Percentiles rank a stretch among this genome's conserved stretches.
Evolutionary conservation across 1,140 invertebrate genomes (phyloP).

Genomic region (Leptinotarsa lineolata): DNA sequence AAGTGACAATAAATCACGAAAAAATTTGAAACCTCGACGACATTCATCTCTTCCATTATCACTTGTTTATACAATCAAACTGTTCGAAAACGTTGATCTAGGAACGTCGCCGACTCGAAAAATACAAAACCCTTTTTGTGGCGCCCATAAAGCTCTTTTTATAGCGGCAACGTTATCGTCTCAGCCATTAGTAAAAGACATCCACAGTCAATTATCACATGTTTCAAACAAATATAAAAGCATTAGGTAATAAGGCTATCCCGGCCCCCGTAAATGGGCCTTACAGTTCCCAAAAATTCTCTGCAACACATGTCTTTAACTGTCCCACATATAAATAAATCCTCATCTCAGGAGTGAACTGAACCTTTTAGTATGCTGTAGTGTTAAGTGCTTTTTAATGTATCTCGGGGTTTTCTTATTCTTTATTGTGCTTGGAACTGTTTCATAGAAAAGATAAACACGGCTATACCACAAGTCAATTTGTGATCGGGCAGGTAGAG

Average conservation of each 20-base stretch:
- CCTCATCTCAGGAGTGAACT: slow-evolving; percentile 23
- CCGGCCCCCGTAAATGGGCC: slow-evolving; percentile 24
- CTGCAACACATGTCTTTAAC: slow-evolving; percentile 24
- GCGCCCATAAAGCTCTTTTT: slow-evolving; percentile 16
- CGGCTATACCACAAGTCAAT: not conserved
- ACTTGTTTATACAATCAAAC: not conserved
- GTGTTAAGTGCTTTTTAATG: slow-evolving; percentile 44
- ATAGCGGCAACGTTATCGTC: slow-evolving; percentile 7
- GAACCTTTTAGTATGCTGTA: slow-evolving; percentile 43
- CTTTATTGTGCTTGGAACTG: slow-evolving; percentile 35
- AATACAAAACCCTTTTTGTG: slow-evolving; percentile 7
- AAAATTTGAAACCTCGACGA: not conserved
- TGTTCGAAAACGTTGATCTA: not conserved
- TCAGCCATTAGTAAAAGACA: slow-evolving; percentile 24
- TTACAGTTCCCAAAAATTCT: slow-evolving; percentile 28
- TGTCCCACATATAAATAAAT: slow-evolving; percentile 26
- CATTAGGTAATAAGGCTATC: slow-evolving; percentile 24
- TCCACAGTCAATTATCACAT: slow-evolving; percentile 31
- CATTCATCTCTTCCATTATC: not conserved
- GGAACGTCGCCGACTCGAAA: not conserved
- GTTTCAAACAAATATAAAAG: slow-evolving; percentile 31
- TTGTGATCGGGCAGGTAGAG: slow-evolving; percentile 1
- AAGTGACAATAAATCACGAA: too few relatives aligned
- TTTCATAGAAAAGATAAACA: slow-evolving; percentile 37
- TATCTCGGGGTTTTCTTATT: slow-evolving; percentile 36